Percentiles rank a stretch among this genome's conserved stretches.
These are phyloP conservation scores for Syrrhaptes paradoxus DNA, from an alignment of 2,113 vertebrate genomes.

Conservation along the genomic window DNA sequence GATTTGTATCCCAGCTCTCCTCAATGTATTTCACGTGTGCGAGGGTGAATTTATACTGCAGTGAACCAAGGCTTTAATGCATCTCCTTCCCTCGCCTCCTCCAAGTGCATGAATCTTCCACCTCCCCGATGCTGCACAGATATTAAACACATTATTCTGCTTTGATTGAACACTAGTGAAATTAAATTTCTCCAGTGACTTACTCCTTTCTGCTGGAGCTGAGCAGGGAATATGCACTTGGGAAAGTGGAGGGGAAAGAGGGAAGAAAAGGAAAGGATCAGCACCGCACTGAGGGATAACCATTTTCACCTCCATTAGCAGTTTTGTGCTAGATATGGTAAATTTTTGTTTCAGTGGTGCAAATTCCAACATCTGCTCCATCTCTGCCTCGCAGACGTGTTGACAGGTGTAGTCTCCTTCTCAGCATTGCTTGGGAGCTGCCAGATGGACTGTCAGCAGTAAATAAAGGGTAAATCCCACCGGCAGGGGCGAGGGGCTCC, in stretches of 20 bases:
- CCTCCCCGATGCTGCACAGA: constrained; percentile 47
- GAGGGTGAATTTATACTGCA: not conserved
- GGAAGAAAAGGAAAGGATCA: not conserved
- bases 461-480: constrained; percentile 62
- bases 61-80: not conserved
- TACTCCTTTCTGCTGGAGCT: not conserved
- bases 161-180: constrained; percentile 63
- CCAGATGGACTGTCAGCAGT: constrained; percentile 68
- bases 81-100: constrained; percentile 27
- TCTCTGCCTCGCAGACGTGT: constrained; percentile 74
- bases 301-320: constrained; percentile 51
- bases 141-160: constrained; percentile 78
- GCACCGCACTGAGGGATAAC: not conserved
- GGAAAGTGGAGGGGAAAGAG: not conserved
- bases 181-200: constrained; percentile 47
- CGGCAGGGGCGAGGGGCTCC: not conserved
- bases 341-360: constrained; percentile 69
- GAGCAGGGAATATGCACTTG: not conserved
- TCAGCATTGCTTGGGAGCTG: constrained; percentile 48
- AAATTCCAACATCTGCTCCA: constrained; percentile 79
- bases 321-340: constrained; percentile 44
- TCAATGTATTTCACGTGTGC: not conserved
- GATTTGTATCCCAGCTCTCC: constrained; percentile 29
- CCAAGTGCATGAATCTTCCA: constrained; percentile 55
- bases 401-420: constrained; percentile 76